Conservation (phyloP, 2,797 vertebrate genomes). For the Pipistrellus pipistrellus region DNA sequence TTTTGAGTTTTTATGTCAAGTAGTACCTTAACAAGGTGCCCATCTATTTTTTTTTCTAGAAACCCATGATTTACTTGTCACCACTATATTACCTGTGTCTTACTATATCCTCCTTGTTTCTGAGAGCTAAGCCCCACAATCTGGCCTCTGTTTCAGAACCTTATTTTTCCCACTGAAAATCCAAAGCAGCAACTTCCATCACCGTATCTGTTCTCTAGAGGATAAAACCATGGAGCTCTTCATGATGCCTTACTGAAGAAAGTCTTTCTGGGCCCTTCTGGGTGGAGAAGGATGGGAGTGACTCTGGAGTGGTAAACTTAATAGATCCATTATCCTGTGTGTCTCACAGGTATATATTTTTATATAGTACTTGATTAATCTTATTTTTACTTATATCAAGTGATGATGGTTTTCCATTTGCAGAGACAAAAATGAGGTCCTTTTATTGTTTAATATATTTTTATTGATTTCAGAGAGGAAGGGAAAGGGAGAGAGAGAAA, state of each 20-base stretch:
- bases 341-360: background rate
- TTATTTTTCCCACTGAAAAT: background rate
- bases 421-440: background rate
- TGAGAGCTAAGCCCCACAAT: background rate
- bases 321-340: background rate
- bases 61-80: background rate
- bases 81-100: background rate
- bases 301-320: background rate
- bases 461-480: background rate
- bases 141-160: background rate
- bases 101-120: background rate
- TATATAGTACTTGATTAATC: background rate
- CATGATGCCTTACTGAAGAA: background rate
- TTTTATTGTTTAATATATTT: slow-evolving; percentile 24
- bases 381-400: background rate
- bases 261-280: slow-evolving; percentile 22
- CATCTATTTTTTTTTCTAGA: background rate
- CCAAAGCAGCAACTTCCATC: background rate
- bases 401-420: background rate
- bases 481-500: background rate
- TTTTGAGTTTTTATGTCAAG: background rate
- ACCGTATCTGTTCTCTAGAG: background rate
- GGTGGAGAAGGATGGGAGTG: background rate
- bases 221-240: slow-evolving; percentile 49
- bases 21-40: background rate